phyloP scores from a whole-genome alignment of 2,888 invertebrate genomes.

The Callimorpha dominula region DNA sequence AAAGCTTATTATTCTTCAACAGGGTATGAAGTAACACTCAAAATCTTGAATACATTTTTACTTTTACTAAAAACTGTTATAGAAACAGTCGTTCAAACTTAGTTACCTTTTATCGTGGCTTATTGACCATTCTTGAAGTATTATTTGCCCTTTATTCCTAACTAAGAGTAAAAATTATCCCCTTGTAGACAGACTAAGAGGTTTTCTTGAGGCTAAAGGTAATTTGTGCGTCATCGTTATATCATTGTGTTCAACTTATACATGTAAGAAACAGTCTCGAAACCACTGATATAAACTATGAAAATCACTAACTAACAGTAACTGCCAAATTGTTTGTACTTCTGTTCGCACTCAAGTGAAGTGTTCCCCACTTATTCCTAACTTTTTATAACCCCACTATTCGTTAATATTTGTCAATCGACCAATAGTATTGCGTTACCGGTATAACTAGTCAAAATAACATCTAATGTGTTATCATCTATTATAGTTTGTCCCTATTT shows the following conservation, averaged over 20 bases:
- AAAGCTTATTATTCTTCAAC: constrained; percentile 7
- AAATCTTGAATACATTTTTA: not conserved
- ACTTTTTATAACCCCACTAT: too few species aligned
- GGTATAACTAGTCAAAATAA: too few species aligned
- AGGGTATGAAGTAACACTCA: not conserved
- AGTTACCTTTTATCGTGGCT: not conserved
- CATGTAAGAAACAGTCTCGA: too few species aligned
- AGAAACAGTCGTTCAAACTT: not conserved
- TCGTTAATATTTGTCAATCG: too few species aligned
- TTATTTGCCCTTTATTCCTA: not conserved
- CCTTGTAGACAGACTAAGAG: not conserved
- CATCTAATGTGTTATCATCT: too few species aligned
- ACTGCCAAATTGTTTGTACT: too few species aligned
- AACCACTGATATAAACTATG: too few species aligned
- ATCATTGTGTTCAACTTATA: not conserved
- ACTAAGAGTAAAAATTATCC: not conserved
- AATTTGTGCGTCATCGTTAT: not conserved
- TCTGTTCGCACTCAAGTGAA: too few species aligned
- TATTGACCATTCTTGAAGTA: not conserved
- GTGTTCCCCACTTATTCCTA: too few species aligned
- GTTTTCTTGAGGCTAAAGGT: not conserved
- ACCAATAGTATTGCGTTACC: too few species aligned
- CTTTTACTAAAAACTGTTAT: not conserved
- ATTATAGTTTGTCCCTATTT: too few species aligned
- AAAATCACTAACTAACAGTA: too few species aligned